A percentile compares a stretch with the other conserved stretches of the same genome.
phyloP scores from a whole-genome alignment of 2,113 vertebrate species.

The Ptyas mucosa region DNA sequence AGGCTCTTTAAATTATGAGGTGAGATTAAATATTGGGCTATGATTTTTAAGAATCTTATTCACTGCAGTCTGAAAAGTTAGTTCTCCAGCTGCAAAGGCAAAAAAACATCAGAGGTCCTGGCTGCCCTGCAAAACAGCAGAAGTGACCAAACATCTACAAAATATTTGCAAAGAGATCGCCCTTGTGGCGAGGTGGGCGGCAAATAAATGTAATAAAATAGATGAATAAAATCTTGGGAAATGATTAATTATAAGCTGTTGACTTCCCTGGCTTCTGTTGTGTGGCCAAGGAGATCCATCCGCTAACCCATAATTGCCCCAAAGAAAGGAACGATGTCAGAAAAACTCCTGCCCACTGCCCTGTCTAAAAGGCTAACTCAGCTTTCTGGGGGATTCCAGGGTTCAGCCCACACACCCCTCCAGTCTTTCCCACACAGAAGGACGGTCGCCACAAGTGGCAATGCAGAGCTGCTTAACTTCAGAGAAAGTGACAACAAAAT shows the following conservation, averaged over 20 bases:
- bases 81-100: not conserved
- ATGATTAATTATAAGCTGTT: not conserved
- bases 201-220: not conserved
- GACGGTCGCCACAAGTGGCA: not conserved
- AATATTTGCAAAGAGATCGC: not conserved
- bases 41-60: not conserved
- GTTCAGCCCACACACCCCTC: not conserved
- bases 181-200: not conserved
- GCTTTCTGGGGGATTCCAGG: not conserved
- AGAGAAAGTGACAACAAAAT: too few relatives aligned
- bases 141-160: not conserved
- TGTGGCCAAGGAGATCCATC: not conserved
- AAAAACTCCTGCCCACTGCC: not conserved
- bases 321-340: not conserved
- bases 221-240: not conserved
- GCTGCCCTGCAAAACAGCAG: not conserved
- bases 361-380: not conserved
- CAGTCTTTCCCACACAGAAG: not conserved
- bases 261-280: not conserved
- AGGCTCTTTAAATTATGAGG: not conserved
- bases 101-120: not conserved
- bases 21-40: not conserved
- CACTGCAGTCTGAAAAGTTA: not conserved
- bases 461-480: not conserved
- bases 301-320: not conserved